A percentile compares a stretch with the other conserved stretches of the same genome.
phyloP scores from a whole-genome alignment of 2,113 vertebrate species.

The Globicephala melas region DNA sequence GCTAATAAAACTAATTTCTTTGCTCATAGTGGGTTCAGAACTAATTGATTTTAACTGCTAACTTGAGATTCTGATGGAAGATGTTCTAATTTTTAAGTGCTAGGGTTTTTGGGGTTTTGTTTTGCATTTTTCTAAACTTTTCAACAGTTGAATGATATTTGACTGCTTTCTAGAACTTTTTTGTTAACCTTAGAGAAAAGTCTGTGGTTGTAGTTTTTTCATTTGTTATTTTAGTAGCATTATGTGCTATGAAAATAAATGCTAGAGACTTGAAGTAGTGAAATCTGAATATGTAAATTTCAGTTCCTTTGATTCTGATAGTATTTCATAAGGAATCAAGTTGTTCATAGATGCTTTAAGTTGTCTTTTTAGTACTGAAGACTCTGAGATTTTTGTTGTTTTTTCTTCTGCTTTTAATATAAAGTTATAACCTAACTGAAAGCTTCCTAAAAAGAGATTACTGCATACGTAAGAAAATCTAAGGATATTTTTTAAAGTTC shows the following conservation, averaged over 20 bases:
- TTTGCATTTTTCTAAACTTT: background rate
- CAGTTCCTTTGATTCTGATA: background rate
- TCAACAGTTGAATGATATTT: background rate
- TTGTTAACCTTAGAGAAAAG: background rate
- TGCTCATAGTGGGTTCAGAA: background rate
- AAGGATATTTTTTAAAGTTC: background rate
- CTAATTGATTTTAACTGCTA: constrained; percentile 10
- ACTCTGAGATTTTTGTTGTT: background rate
- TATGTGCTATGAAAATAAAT: background rate
- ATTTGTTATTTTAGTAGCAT: background rate
- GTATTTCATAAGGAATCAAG: background rate
- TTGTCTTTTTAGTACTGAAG: background rate
- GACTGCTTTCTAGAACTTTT: background rate
- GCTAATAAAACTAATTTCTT: constrained; percentile 10
- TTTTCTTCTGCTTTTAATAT: background rate
- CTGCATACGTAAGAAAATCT: background rate
- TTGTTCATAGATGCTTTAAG: background rate
- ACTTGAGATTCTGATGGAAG: constrained; percentile 2
- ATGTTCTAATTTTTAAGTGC: background rate
- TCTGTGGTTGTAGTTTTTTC: background rate
- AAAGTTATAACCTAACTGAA: background rate
- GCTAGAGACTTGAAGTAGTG: background rate
- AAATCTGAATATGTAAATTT: background rate
- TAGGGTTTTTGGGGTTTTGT: background rate
- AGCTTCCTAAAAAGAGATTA: background rate